Base-by-base conservation (phyloP, 37 sponge, comb jelly and placozoan genomes). In the Bolinopsis microptera region DNA sequence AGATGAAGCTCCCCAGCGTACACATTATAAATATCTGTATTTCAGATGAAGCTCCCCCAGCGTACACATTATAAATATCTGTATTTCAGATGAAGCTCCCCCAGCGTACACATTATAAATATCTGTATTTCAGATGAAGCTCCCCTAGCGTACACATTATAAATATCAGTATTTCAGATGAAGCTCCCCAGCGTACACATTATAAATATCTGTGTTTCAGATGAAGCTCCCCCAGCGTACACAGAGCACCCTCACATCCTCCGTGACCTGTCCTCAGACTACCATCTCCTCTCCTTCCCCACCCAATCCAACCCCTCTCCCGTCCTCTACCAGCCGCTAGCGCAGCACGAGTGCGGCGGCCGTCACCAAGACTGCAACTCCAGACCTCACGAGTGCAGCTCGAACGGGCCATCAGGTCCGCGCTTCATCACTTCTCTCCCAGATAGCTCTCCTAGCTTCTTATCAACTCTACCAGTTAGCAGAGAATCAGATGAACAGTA, bases 221-320 rank as follows among this genome's bases (percentile, higher is more conserved):
- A 77, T 34, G 80, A 77, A 35, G 80, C 80, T 28, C 80, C 80
- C 33, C 80, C 80, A 35, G 80, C 80, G 35, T 77, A 77, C 80
- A 32, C 80, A 13, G 80, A 77, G 80, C 80, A 77, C 33, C 80
- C 80, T 35, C 80, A 77, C 35, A 77, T 77, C 35, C 35, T 77
- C 21, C 1, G 80, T 21, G 32, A 32, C 35, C 2, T 77, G 36
- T 77, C 80, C 36, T 77, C 80, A 13, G 80, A 77, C 36, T 77
- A 77, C 80, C 80, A 77, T 34, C 80, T 77, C 5, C 80, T 77
- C 36, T 77, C 80, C 34, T 77, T 77, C 36, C 80, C 80, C 80
- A 48, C 5, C 61, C 80, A 77, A 32, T 32, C 80, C 36, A 32
- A 34, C 34, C 80, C 80, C 80, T 77, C 80, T 1, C 80, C 80